Percentiles rank a stretch among this genome's conserved stretches.
Evolutionary conservation across 2,888 invertebrate species (phyloP).

Genomic region (Mystacides longicornis): DNA sequence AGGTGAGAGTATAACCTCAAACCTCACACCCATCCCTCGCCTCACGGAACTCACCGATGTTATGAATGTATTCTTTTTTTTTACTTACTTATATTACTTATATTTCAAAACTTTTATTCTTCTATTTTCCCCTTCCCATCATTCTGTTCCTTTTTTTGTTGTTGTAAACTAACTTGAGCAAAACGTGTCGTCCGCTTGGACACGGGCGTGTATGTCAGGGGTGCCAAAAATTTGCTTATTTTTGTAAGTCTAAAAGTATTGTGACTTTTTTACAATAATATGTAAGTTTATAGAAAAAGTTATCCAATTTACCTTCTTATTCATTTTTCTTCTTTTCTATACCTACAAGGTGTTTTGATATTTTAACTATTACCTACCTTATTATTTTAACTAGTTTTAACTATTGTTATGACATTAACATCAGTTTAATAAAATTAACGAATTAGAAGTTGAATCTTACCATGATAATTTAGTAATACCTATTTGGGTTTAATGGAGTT

Average conservation of each 20-base stretch:
- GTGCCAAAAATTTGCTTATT: background rate
- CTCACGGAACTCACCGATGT: background rate
- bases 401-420: too few species aligned
- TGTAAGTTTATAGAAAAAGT: background rate
- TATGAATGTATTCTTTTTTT: background rate
- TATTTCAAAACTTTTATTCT: background rate
- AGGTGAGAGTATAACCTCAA: background rate
- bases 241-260: background rate
- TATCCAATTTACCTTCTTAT: background rate
- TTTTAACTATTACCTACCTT: too few species aligned
- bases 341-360: too few species aligned
- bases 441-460: too few species aligned
- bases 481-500: too few species aligned
- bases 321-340: background rate
- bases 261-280: background rate
- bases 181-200: slow-evolving; percentile 16
- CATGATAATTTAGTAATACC: too few species aligned
- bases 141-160: slow-evolving; percentile 1
- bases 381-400: background rate
- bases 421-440: too few species aligned
- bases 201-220: background rate
- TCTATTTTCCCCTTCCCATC: background rate
- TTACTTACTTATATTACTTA: background rate
- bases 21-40: background rate
- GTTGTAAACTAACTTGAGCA: slow-evolving; percentile 23